A percentile compares a stretch with the other conserved stretches of the same genome.
Evolutionary conservation across 2,797 vertebrate species (phyloP).

Genomic region (Oreochromis grahami): DNA sequence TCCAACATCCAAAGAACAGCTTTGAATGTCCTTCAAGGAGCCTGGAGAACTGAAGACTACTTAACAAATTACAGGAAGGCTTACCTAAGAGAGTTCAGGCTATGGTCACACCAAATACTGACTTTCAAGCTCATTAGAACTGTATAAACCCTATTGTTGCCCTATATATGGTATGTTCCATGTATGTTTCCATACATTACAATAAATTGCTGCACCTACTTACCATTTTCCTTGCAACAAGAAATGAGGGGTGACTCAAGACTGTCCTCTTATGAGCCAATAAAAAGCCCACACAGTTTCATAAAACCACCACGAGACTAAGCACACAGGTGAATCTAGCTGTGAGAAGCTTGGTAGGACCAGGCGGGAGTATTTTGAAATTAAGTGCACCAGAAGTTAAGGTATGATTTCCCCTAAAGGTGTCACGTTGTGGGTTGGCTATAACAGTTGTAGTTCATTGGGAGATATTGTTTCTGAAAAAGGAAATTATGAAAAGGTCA

Average conservation of each 20-base stretch:
- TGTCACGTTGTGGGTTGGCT: background rate
- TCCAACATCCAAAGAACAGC: background rate
- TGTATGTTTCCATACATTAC: background rate
- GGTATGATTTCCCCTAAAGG: background rate
- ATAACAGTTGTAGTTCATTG: background rate
- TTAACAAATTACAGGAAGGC: background rate
- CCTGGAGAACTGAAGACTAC: background rate
- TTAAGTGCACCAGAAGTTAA: background rate
- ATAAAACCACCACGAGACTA: background rate
- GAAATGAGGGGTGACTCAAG: background rate
- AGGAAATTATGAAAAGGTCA: background rate
- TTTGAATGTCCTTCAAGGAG: background rate
- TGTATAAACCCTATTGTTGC: background rate
- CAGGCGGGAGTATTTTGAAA: slow-evolving; percentile 16
- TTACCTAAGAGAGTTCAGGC: background rate
- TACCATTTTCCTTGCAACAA: background rate
- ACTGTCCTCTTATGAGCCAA: background rate
- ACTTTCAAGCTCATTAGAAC: background rate
- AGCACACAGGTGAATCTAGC: background rate
- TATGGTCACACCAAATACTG: background rate
- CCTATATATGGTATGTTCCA: background rate
- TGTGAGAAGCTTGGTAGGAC: background rate
- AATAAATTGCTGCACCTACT: background rate
- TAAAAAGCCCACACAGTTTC: background rate
- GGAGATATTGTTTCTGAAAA: background rate